Evolutionary conservation across 2,113 vertebrate genomes (phyloP).

Genomic region (Loxodonta africana): DNA sequence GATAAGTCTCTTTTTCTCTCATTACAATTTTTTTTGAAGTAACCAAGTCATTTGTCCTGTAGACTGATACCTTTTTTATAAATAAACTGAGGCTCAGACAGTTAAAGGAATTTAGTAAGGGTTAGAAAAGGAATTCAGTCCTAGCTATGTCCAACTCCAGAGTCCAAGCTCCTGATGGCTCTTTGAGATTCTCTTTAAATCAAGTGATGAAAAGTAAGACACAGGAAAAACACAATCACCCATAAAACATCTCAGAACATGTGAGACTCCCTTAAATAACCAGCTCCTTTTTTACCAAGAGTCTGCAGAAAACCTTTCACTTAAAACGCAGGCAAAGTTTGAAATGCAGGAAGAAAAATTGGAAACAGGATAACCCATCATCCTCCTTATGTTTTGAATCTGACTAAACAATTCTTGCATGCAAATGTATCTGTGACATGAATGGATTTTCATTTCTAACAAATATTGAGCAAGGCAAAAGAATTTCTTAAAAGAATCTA

Average conservation of each 20-base stretch:
- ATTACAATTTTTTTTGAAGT: slow-evolving; percentile 36
- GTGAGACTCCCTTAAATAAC: slow-evolving; percentile 48
- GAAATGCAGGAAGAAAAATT: slow-evolving; percentile 65
- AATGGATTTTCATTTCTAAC: slow-evolving; percentile 66
- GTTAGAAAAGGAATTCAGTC: slow-evolving; percentile 57
- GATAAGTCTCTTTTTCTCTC: slow-evolving; percentile 7
- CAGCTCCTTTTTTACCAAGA: slow-evolving; percentile 66
- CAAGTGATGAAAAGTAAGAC: slow-evolving; percentile 68
- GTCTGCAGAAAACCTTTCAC: slow-evolving; percentile 42
- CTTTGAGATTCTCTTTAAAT: slow-evolving; percentile 67
- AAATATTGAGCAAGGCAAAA: slow-evolving; percentile 72
- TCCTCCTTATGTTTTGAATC: slow-evolving; percentile 72
- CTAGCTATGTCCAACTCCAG: neutral
- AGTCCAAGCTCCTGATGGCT: slow-evolving; percentile 43
- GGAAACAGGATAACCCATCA: slow-evolving; percentile 61
- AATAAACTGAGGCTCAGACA: neutral
- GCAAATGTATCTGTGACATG: slow-evolving; percentile 44
- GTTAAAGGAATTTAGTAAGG: slow-evolving; percentile 52
- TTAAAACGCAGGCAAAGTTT: slow-evolving; percentile 58
- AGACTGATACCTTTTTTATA: slow-evolving; percentile 30
- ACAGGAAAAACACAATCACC: slow-evolving; percentile 44
- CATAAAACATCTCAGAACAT: slow-evolving; percentile 56
- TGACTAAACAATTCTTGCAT: slow-evolving; percentile 56
- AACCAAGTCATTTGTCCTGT: neutral
- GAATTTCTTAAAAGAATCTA: slow-evolving; percentile 51